Conservation (phyloP, 2,888 invertebrate genomes). For the Beris morrisii region DNA sequence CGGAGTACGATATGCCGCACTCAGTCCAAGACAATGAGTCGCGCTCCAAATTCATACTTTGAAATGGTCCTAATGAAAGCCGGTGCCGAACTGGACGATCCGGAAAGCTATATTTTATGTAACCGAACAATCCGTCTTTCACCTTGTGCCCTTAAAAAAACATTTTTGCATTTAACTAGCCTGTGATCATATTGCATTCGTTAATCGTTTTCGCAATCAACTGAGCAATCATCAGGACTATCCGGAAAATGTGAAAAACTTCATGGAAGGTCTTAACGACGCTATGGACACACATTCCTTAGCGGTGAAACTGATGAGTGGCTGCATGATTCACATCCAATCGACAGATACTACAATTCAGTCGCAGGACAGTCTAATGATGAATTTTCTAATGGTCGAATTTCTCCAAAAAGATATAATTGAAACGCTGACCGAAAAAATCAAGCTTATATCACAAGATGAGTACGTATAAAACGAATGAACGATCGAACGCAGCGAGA, state of each 20-base stretch:
- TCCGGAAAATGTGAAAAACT: conserved; percentile 61
- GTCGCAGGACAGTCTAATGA: conserved; percentile 63
- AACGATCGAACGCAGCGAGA: too few relatives aligned
- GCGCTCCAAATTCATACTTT: conserved; percentile 52
- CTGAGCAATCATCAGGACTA: conserved; percentile 58
- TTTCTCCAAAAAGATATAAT: conserved; percentile 64
- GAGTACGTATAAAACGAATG: conserved; percentile 44
- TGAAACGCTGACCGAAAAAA: conserved; percentile 64
- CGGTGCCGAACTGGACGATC: conserved; percentile 50
- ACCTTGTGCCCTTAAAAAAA: neutral
- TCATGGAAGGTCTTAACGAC: conserved; percentile 58
- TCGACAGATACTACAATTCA: conserved; percentile 49
- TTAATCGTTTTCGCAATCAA: conserved; percentile 58
- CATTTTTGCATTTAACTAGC: conserved; percentile 40
- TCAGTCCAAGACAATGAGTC: conserved; percentile 45
- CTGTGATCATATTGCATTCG: conserved; percentile 59
- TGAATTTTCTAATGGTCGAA: conserved; percentile 65
- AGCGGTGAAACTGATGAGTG: conserved; percentile 49
- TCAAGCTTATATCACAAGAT: conserved; percentile 61
- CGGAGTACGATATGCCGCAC: conserved; percentile 50
- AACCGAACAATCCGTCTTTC: conserved; percentile 5
- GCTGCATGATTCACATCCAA: conserved; percentile 50
- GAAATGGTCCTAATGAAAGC: conserved; percentile 51
- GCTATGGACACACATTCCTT: conserved; percentile 49
- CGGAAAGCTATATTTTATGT: conserved; percentile 50